Evolutionary conservation across 2,888 invertebrate species (phyloP).

Genomic region (Tholera decimalis): DNA sequence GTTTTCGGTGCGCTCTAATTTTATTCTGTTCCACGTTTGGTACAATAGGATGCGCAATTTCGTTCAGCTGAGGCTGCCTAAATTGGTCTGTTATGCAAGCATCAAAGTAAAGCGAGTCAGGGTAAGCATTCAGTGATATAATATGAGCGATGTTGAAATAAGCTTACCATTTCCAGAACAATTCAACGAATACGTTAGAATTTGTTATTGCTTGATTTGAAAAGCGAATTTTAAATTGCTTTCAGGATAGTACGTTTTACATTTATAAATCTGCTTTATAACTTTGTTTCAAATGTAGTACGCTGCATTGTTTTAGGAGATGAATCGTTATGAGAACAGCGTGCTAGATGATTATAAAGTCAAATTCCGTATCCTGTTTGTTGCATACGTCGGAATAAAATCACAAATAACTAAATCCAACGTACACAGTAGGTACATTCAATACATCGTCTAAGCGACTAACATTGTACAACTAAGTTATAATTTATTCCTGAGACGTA

Average conservation of each 20-base stretch:
- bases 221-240: slow-evolving; percentile 65
- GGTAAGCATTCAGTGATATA: slow-evolving; percentile 73
- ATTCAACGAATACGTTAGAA: slow-evolving; percentile 64
- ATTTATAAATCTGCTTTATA: slow-evolving; percentile 52
- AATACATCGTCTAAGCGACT: slow-evolving; percentile 29
- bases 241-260: slow-evolving; percentile 50
- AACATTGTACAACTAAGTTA: slow-evolving; percentile 46
- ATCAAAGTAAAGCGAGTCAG: slow-evolving; percentile 78
- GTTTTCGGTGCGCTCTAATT: slow-evolving; percentile 80
- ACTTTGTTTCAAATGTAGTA: slow-evolving; percentile 29
- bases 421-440: slow-evolving; percentile 2
- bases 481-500: slow-evolving; percentile 55
- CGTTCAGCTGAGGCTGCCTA: slow-evolving; percentile 79
- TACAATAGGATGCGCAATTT: slow-evolving; percentile 82
- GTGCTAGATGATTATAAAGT: slow-evolving; percentile 16
- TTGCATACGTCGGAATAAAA: slow-evolving; percentile 18
- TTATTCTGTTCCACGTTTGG: slow-evolving; percentile 80
- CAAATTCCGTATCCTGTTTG: slow-evolving; percentile 23
- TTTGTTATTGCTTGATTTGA: slow-evolving; percentile 72
- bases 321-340: slow-evolving; percentile 36
- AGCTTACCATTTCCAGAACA: slow-evolving; percentile 71
- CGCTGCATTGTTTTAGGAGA: slow-evolving; percentile 45
- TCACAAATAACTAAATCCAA: slow-evolving; percentile 12
- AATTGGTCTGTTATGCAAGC: slow-evolving; percentile 81
- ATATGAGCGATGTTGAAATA: slow-evolving; percentile 73